Evolutionary conservation across 2,888 invertebrate genomes (phyloP).

Genomic region (Cotesia congregata): DNA sequence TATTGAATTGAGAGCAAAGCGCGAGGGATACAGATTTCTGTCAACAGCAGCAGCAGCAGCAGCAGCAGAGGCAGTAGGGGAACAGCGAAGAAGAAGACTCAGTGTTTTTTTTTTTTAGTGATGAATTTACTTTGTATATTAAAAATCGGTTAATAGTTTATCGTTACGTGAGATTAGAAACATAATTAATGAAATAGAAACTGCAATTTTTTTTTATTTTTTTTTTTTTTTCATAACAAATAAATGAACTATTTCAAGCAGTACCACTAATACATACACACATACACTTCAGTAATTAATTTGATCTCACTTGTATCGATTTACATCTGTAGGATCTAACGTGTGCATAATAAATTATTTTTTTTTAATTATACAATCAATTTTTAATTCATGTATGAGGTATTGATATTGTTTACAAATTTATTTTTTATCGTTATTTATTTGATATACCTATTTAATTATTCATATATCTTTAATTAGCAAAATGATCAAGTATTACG

Average conservation of each 20-base stretch:
- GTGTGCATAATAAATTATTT: conserved; percentile 59
- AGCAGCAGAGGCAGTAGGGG: background rate
- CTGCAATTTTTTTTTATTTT: background rate
- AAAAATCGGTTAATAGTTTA: background rate
- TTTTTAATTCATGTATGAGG: background rate
- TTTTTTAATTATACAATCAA: conserved; percentile 47
- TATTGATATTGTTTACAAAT: background rate
- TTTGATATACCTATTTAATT: background rate
- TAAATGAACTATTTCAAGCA: background rate
- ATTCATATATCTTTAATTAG: background rate
- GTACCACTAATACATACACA: background rate
- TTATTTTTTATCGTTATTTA: background rate
- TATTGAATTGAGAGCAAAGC: background rate
- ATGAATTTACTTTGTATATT: background rate
- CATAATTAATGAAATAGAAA: background rate
- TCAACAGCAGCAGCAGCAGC: background rate
- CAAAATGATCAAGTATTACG: background rate
- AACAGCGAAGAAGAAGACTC: background rate
- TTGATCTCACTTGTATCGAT: conserved; percentile 18
- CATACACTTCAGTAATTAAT: conserved; percentile 5
- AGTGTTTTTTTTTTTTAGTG: conserved; percentile 8
- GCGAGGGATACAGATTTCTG: background rate
- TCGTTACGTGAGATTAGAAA: background rate
- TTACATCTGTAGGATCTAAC: conserved; percentile 22
- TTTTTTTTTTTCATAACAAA: conserved; percentile 1